phyloP scores from a whole-genome alignment of 1,140 invertebrate species.

The Notospermus geniculatus region DNA sequence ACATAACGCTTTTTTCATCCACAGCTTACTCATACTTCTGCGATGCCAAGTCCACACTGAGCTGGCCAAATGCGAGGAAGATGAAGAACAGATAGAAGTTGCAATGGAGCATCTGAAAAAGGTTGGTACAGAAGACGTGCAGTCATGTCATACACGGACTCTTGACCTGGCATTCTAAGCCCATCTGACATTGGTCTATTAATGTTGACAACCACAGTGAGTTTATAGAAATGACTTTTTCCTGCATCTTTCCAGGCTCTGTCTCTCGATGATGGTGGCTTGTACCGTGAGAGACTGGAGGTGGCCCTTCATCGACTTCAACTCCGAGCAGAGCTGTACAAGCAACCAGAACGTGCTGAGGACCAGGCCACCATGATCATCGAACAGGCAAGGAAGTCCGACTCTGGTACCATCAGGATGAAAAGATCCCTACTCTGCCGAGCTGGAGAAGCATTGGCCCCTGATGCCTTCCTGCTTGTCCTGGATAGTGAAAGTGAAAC shows the following conservation, averaged over 20 bases:
- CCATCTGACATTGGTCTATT: too few species aligned
- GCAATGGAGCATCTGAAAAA: slow-evolving; percentile 53
- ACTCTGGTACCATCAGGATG: slow-evolving; percentile 51
- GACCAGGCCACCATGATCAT: slow-evolving; percentile 56
- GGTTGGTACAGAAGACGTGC: slow-evolving; percentile 34
- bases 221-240: too few species aligned
- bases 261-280: slow-evolving; percentile 48
- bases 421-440: slow-evolving; percentile 52
- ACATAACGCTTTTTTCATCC: too few species aligned
- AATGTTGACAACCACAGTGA: too few species aligned
- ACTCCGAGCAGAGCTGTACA: slow-evolving; percentile 50
- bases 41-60: slow-evolving; percentile 56
- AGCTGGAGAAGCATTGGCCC: slow-evolving; percentile 51
- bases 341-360: slow-evolving; percentile 48
- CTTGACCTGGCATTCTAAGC: too few species aligned
- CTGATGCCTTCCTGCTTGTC: slow-evolving; percentile 51
- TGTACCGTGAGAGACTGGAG: slow-evolving; percentile 50
- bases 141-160: too few species aligned
- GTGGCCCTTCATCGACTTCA: slow-evolving; percentile 44
- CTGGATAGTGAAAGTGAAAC: slow-evolving; percentile 55
- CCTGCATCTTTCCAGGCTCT: slow-evolving; percentile 39
- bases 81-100: slow-evolving; percentile 52
- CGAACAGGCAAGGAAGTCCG: slow-evolving; percentile 52
- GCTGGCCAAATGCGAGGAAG: slow-evolving; percentile 54
- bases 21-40: slow-evolving; percentile 48